Conservation (phyloP, 2,888 invertebrate species). For the Sphecodes monilicornis region DNA sequence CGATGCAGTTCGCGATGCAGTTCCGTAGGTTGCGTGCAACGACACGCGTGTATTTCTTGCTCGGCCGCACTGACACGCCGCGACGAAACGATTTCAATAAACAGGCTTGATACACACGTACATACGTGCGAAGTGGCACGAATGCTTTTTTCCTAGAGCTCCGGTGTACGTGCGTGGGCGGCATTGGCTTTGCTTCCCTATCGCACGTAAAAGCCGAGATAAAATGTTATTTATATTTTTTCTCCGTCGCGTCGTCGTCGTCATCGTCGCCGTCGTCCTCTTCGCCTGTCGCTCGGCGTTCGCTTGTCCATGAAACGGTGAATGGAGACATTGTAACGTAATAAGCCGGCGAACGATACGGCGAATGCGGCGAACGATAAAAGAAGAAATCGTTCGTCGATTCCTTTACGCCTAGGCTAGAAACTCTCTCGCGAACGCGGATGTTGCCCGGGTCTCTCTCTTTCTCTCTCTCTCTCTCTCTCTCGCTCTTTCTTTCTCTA, state of each 20-base stretch:
- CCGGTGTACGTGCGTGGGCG: slow-evolving; percentile 55
- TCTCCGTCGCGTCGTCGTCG: neutral
- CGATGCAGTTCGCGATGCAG: slow-evolving; percentile 3
- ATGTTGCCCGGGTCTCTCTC: slow-evolving; percentile 18
- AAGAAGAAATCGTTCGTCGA: slow-evolving; percentile 20
- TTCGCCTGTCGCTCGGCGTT: neutral
- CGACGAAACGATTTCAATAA: slow-evolving; percentile 59
- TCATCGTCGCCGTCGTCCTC: neutral
- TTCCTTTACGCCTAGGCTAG: neutral
- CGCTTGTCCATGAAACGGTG: slow-evolving; percentile 19
- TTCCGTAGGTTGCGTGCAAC: slow-evolving; percentile 33
- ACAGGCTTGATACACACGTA: slow-evolving; percentile 58
- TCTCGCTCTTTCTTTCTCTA: neutral
- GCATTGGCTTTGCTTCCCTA: slow-evolving; percentile 53
- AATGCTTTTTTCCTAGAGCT: slow-evolving; percentile 54
- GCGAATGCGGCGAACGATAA: slow-evolving; percentile 2
- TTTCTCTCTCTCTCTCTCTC: no score
- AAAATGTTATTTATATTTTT: slow-evolving; percentile 52
- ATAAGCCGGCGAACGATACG: slow-evolving; percentile 44
- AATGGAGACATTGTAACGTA: slow-evolving; percentile 59
- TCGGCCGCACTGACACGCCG: slow-evolving; percentile 47
- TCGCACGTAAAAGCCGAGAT: slow-evolving; percentile 64
- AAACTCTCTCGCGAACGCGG: slow-evolving; percentile 31
- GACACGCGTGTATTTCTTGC: slow-evolving; percentile 22
- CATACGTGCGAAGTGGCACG: slow-evolving; percentile 56